Evolutionary conservation across 2,113 vertebrate genomes (phyloP).

Genomic region (Brienomyrus brachyistius): DNA sequence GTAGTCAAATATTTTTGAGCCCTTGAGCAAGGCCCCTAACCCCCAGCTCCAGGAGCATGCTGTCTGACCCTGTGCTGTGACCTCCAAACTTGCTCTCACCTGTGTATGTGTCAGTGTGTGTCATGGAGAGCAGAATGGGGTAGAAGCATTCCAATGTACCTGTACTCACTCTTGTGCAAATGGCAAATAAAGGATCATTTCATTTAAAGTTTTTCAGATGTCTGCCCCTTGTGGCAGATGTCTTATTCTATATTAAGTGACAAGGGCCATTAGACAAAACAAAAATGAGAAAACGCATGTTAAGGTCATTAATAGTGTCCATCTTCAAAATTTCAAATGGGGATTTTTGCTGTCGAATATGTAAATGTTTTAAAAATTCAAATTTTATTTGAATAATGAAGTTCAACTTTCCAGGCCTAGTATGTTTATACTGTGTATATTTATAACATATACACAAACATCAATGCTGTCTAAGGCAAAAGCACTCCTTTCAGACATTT

Average conservation of each 20-base stretch:
- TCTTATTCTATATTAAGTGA: not conserved
- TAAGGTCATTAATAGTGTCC: not conserved
- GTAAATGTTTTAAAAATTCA: not conserved
- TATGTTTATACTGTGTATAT: not conserved
- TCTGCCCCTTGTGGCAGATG: not conserved
- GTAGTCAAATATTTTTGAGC: not conserved
- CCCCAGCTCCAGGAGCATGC: not conserved
- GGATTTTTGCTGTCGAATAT: not conserved
- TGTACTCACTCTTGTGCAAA: not conserved
- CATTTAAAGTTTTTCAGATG: not conserved
- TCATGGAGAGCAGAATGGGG: not conserved
- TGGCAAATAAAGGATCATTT: not conserved
- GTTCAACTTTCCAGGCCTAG: not conserved
- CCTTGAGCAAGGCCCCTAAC: not conserved
- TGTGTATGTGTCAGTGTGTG: not conserved
- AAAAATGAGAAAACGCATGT: not conserved
- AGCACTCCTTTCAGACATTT: constrained; percentile 29
- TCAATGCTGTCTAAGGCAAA: not conserved
- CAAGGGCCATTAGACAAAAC: not conserved
- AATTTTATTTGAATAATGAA: not conserved
- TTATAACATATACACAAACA: constrained; percentile 11
- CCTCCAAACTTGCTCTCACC: not conserved
- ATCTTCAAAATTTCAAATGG: not conserved
- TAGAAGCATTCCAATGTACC: not conserved
- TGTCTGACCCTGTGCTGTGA: not conserved